These are phyloP conservation scores for Anhinga rufa DNA, from an alignment of 2,113 vertebrate species.

Conservation along the genomic window DNA sequence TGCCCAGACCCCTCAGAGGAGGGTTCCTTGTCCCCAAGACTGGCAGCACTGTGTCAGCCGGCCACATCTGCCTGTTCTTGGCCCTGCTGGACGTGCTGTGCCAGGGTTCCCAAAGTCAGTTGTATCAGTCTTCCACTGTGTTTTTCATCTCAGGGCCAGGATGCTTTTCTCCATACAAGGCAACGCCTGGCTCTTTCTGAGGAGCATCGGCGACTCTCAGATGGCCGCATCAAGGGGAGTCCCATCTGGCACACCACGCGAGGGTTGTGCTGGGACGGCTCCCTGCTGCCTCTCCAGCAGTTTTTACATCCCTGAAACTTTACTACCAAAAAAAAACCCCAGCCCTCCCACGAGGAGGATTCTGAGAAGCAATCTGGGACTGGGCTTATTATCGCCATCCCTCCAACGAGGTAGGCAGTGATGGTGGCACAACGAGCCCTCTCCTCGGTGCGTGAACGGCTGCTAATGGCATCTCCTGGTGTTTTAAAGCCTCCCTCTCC, in stretches of 20 bases:
- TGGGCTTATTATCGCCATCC: not conserved
- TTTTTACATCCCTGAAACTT: not conserved
- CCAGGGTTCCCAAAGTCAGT: too few relatives aligned
- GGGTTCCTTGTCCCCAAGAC: not conserved
- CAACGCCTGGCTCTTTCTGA: not conserved
- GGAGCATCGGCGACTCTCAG: not conserved
- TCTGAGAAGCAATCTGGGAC: not conserved
- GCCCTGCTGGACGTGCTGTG: not conserved
- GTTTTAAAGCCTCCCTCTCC: not conserved
- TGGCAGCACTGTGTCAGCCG: not conserved
- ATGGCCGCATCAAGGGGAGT: not conserved
- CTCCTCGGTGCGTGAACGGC: not conserved
- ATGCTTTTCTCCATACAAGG: not conserved
- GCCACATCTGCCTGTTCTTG: too few relatives aligned
- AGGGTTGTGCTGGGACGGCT: not conserved
- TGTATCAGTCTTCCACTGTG: not conserved
- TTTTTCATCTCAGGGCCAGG: not conserved
- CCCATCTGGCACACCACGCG: rapidly evolving
- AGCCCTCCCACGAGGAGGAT: not conserved
- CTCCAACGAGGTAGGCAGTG: not conserved
- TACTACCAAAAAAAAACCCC: not conserved
- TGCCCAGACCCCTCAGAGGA: not conserved
- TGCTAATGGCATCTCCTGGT: not conserved
- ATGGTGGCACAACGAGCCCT: not conserved
- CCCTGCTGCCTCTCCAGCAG: not conserved